Evolutionary conservation across 1,140 invertebrate genomes (phyloP).

Genomic region (Heterodera schachtii): DNA sequence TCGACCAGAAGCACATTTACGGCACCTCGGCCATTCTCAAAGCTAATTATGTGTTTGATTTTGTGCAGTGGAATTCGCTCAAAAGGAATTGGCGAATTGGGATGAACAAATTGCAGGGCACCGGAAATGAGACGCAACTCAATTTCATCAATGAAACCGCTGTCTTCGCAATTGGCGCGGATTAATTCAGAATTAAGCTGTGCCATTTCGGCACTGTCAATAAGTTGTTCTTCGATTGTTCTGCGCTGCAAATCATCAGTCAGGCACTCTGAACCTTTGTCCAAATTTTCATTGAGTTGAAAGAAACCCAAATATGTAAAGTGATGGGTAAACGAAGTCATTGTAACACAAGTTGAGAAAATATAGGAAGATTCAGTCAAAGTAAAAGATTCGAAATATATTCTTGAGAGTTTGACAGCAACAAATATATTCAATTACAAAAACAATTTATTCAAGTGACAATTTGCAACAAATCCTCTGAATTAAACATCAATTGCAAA

Average conservation of each 20-base stretch:
- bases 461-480: not conserved
- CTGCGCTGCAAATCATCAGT: not conserved
- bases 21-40: not conserved
- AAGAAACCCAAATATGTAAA: not conserved
- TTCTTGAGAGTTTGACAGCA: too few species aligned
- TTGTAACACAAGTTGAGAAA: not conserved
- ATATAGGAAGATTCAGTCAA: not conserved
- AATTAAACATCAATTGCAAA: conserved; percentile 11
- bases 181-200: not conserved
- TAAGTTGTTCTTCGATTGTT: conserved; percentile 6
- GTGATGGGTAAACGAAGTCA: not conserved
- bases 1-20: not conserved
- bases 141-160: not conserved
- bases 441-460: not conserved
- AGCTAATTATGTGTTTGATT: not conserved
- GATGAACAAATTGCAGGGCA: not conserved
- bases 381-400: too few species aligned
- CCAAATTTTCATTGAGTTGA: not conserved
- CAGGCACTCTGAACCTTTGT: not conserved
- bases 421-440: too few species aligned
- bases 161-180: not conserved
- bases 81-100: not conserved
- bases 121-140: not conserved
- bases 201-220: not conserved
- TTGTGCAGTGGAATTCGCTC: conserved; percentile 10